These are phyloP conservation scores for Hedya salicella DNA, from an alignment of 2,888 invertebrate genomes.

Conservation along the genomic window DNA sequence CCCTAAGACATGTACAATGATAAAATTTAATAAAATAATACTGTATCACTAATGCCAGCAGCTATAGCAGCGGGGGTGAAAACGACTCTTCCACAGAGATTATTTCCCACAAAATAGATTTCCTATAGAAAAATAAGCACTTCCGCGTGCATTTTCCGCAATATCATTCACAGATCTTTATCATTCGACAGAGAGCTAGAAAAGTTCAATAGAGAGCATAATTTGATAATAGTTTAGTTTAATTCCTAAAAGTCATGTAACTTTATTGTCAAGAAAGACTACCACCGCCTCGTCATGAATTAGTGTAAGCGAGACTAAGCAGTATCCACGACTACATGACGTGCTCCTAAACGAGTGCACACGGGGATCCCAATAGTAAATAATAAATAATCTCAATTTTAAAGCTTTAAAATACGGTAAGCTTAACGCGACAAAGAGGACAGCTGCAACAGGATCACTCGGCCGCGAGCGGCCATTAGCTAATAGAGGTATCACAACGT, in stretches of 20 bases:
- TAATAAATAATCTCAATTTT: slow-evolving; percentile 83
- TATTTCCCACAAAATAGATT: slow-evolving; percentile 34
- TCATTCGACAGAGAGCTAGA: slow-evolving; percentile 66
- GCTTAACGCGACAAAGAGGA: slow-evolving; percentile 58
- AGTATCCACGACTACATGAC: slow-evolving; percentile 54
- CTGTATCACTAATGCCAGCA: slow-evolving; percentile 79
- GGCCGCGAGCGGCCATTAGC: slow-evolving; percentile 54
- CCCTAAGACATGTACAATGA: slow-evolving; percentile 78
- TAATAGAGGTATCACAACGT: slow-evolving; percentile 83
- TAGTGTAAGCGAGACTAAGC: slow-evolving; percentile 52
- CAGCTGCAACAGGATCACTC: slow-evolving; percentile 66
- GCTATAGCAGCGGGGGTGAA: slow-evolving; percentile 68
- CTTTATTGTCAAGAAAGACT: slow-evolving; percentile 73
- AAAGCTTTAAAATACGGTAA: slow-evolving; percentile 79
- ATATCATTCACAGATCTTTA: slow-evolving; percentile 53
- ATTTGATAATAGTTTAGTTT: slow-evolving; percentile 55
- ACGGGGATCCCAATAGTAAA: slow-evolving; percentile 68
- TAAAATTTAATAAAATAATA: slow-evolving; percentile 81
- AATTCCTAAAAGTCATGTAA: slow-evolving; percentile 57
- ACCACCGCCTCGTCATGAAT: slow-evolving; percentile 54
- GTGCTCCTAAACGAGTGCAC: slow-evolving; percentile 51
- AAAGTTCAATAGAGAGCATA: slow-evolving; percentile 71
- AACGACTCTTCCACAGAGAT: slow-evolving; percentile 42
- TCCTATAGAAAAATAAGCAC: slow-evolving; percentile 57
- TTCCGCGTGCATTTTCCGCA: slow-evolving; percentile 48